Percentiles rank a stretch among this genome's conserved stretches.
Conservation (phyloP, 2,888 invertebrate species). For the Eupithecia exiguata region DNA sequence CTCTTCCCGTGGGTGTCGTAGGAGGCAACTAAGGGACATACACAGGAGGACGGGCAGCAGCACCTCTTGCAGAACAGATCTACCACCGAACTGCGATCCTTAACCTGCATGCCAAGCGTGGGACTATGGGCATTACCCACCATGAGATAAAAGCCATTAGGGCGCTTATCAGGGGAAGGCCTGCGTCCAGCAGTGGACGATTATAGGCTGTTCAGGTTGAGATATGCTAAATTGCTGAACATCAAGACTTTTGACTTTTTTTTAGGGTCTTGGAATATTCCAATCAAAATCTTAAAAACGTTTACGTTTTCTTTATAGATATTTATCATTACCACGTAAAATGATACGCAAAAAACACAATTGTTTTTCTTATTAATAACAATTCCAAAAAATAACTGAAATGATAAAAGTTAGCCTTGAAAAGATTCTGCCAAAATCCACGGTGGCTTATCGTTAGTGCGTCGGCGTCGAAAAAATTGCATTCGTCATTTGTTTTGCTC, state of each 20-base stretch:
- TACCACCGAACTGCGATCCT: no score
- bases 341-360: neutral
- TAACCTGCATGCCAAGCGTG: no score
- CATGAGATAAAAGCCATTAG: no score
- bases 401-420: neutral
- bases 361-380: neutral
- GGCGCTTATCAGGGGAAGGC: no score
- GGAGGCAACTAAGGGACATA: no score
- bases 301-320: neutral
- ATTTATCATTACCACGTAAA: neutral
- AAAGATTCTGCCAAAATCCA: neutral
- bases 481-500: constrained; percentile 67
- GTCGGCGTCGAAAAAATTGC: constrained; percentile 56
- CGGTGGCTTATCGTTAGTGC: constrained; percentile 23
- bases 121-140: no score
- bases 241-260: neutral
- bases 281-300: no score
- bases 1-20: no score
- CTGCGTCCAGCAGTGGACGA: no score
- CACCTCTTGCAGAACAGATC: no score
- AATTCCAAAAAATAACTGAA: neutral
- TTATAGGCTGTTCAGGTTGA: no score
- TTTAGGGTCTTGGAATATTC: neutral
- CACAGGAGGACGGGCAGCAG: no score
- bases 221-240: neutral